A percentile compares a stretch with the other conserved stretches of the same genome.
These are phyloP conservation scores for Microdon myrmicae DNA, from an alignment of 2,888 invertebrate genomes.

Conservation along the genomic window DNA sequence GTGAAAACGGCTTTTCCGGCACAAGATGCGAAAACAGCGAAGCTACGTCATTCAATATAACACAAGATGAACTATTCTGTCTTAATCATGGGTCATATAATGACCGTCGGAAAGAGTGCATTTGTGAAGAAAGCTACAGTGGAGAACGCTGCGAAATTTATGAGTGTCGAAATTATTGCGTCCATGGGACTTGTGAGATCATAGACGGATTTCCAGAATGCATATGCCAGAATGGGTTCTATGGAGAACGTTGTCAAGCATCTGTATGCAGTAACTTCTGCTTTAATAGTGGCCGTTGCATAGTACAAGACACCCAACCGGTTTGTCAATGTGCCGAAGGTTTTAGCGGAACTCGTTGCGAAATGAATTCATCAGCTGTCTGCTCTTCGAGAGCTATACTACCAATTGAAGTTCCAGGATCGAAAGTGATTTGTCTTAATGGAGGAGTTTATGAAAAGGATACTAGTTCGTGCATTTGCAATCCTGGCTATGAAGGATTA, in stretches of 20 bases:
- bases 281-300: slow-evolving; percentile 73
- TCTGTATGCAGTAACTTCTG: slow-evolving; percentile 74
- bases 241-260: slow-evolving; percentile 69
- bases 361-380: slow-evolving; percentile 63
- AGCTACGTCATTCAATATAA: no score
- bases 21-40: slow-evolving; percentile 68
- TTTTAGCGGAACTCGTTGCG: slow-evolving; percentile 69
- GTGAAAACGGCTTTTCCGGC: slow-evolving; percentile 67
- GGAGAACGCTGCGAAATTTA: slow-evolving; percentile 77
- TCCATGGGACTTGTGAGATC: slow-evolving; percentile 73
- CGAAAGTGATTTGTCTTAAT: slow-evolving; percentile 68
- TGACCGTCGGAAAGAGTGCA: slow-evolving; percentile 67
- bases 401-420: slow-evolving; percentile 55
- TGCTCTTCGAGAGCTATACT: slow-evolving; percentile 58
- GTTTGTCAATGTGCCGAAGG: slow-evolving; percentile 68
- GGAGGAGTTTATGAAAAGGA: slow-evolving; percentile 60
- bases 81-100: slow-evolving; percentile 67
- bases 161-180: slow-evolving; percentile 78
- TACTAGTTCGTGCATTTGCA: slow-evolving; percentile 71
- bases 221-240: slow-evolving; percentile 67
- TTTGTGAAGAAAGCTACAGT: slow-evolving; percentile 73
- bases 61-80: slow-evolving; percentile 67
- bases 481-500: slow-evolving; percentile 73
- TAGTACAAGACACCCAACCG: slow-evolving; percentile 63
- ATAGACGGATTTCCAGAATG: slow-evolving; percentile 67